Evolutionary conservation across 2,797 vertebrate genomes (phyloP), one percentile per base, ranked within the genome.

Genomic region (Champsocephalus gunnari): DNA sequence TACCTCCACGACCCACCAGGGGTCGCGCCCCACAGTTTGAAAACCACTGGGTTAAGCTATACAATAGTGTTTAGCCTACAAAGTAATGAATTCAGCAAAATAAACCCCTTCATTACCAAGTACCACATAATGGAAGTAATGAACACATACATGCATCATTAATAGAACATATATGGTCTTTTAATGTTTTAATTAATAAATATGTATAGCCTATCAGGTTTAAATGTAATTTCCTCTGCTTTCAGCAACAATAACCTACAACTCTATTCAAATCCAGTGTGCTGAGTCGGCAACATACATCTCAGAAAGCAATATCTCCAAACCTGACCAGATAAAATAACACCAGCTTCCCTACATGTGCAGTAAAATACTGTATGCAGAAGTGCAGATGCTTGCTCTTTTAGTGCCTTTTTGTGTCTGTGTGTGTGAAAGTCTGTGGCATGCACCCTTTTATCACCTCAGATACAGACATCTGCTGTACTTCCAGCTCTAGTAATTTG

Each of bases 371-470:
- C 38, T 58, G 28, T 9, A 34, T 59, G 58, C 17, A 62, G n/a
- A 14, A 14, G 9, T 49, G 56, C 50, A 54, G 50, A 12, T 66
- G 53, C 16, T n/a, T 66, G 13, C 54, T 48, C 24, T 67, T 14
- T 45, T 51, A 32, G 38, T 32, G 55, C 28, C 11, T 34, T 53
- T 61, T 2, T 66, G 32, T 62, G 70, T 47, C 56, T 70, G 34
- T 60, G 48, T 59, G 68, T 76, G 63, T 64, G 63, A 66, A 38
- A 38, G 74, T 41, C 14, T 13, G 44, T 48, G 51, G 16, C 76
- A 65, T 72, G 62, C 71, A n/a, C 21, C 19, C n/a, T 68, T 81
- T 93, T 92, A 93, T 93, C 92, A 73, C 82, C 68, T 75, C 77
- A 74, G 60, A 43, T 66, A 62, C 88, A 92, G 87, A 57, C 87